Evolutionary conservation across 1,140 invertebrate genomes (phyloP).

Genomic region (Helicoverpa armigera): DNA sequence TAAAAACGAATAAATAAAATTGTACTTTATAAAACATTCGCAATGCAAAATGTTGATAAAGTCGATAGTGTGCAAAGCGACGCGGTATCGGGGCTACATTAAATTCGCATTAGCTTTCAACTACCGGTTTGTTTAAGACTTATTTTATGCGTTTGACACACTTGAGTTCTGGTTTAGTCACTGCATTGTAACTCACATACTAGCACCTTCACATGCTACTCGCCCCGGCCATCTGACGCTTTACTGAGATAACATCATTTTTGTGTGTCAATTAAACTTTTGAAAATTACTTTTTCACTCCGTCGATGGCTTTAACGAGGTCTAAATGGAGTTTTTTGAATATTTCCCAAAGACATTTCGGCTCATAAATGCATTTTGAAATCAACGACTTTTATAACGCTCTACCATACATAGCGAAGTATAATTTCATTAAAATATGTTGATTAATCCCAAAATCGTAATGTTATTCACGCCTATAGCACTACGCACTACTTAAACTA

Average conservation of each 20-base stretch:
- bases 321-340: neutral
- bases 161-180: constrained; percentile 48
- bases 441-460: constrained; percentile 49
- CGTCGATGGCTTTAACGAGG: constrained; percentile 1
- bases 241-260: constrained; percentile 16
- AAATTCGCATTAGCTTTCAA: constrained; percentile 73
- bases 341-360: constrained; percentile 15
- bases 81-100: constrained; percentile 69
- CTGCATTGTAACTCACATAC: constrained; percentile 41
- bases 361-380: constrained; percentile 34
- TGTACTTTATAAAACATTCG: constrained; percentile 60
- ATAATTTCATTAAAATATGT: constrained; percentile 50
- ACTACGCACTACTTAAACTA: too few species aligned
- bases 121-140: constrained; percentile 61
- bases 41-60: constrained; percentile 64
- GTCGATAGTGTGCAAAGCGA: constrained; percentile 61
- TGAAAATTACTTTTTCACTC: constrained; percentile 16
- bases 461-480: constrained; percentile 51
- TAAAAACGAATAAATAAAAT: constrained; percentile 49
- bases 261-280: constrained; percentile 34
- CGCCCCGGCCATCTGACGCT: neutral
- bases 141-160: constrained; percentile 55
- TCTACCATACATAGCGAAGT: constrained; percentile 16
- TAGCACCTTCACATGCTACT: constrained; percentile 2
- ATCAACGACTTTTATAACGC: constrained; percentile 29